phyloP scores from a whole-genome alignment of 2,113 vertebrate genomes.

The Pantherophis guttatus region DNA sequence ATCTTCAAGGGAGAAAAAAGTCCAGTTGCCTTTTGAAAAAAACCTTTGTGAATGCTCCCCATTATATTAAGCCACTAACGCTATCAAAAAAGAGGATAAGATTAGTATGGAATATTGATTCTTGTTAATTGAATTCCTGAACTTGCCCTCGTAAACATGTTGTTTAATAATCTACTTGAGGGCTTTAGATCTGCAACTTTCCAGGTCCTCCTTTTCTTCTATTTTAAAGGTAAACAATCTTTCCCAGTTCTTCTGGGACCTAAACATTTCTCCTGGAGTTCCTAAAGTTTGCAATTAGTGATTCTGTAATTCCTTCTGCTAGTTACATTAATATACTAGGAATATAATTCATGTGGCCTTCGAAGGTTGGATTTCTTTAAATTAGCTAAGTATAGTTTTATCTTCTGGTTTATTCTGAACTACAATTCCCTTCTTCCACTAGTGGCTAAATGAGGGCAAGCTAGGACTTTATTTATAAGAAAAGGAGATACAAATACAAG shows the following conservation, averaged over 20 bases:
- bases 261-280: not conserved
- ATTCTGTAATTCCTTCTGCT: not conserved
- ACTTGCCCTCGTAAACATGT: not conserved
- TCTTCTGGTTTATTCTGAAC: not conserved
- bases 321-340: not conserved
- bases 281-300: not conserved
- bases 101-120: not conserved
- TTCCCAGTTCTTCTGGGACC: not conserved
- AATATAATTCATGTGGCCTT: not conserved
- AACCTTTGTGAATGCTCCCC: not conserved
- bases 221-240: not conserved
- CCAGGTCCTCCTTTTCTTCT: not conserved
- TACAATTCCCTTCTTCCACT: not conserved
- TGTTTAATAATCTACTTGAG: not conserved
- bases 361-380: not conserved
- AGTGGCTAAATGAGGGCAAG: not conserved
- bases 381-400: not conserved
- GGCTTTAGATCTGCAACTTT: not conserved
- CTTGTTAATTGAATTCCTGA: not conserved
- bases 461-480: not conserved
- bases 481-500: not conserved
- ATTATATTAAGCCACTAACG: not conserved
- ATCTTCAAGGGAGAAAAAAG: not conserved
- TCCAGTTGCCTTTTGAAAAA: not conserved
- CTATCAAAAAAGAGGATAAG: not conserved